A percentile compares a stretch with the other conserved stretches of the same genome.
phyloP scores from a whole-genome alignment of 1,140 invertebrate genomes.

The Macrobrachium nipponense region DNA sequence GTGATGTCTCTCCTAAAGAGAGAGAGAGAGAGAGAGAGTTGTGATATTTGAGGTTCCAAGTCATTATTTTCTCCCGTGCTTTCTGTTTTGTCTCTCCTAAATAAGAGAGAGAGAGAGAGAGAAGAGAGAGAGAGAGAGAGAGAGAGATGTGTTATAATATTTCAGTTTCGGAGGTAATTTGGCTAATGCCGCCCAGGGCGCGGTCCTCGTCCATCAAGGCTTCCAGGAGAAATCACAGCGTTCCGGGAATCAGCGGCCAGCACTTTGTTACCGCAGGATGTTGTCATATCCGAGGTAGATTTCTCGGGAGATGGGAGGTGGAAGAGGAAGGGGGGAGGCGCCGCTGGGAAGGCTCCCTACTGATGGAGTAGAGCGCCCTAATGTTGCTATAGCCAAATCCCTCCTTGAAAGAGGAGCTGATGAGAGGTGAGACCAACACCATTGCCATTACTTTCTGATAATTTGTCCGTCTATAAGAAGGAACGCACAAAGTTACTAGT shows the following conservation, averaged over 20 bases:
- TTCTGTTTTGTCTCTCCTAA: too few relatives aligned
- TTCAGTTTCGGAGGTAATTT: constrained; percentile 37
- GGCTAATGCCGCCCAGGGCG: constrained; percentile 47
- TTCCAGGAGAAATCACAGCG: constrained; percentile 56
- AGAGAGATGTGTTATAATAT: background rate
- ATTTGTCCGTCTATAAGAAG: too few relatives aligned
- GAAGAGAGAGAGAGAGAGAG: background rate
- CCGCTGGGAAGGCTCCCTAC: background rate
- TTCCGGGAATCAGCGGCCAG: constrained; percentile 31
- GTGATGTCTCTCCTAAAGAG: background rate
- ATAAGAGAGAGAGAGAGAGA: background rate
- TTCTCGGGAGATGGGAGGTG: too few relatives aligned
- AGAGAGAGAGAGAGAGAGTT: background rate
- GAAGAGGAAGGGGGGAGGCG: background rate
- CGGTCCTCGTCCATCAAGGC: constrained; percentile 48
- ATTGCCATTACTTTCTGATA: background rate
- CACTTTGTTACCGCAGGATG: constrained; percentile 52
- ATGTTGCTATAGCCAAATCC: too few relatives aligned
- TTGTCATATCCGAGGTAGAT: constrained; percentile 41
- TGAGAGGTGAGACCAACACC: background rate
- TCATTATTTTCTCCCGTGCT: too few relatives aligned
- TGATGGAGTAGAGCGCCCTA: background rate
- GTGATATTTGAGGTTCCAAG: background rate
- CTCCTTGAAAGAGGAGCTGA: background rate
- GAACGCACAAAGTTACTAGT: too few relatives aligned